Evolutionary conservation across 2,888 invertebrate species (phyloP), one percentile per base, ranked within the genome.

Genomic region (Lydus trimaculatus): DNA sequence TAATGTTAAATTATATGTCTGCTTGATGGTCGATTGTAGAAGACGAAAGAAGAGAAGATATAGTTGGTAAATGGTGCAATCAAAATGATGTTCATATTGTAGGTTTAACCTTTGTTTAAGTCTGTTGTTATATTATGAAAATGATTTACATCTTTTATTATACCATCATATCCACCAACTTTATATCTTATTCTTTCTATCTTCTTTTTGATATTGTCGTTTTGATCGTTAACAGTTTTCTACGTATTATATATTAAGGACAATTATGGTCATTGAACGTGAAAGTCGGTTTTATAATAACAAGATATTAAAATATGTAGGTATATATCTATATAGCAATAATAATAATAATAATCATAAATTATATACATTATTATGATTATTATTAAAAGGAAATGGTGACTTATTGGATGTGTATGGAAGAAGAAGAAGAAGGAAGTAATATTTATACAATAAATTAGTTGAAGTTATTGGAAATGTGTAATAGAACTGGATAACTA

Each of bases 231-330:
- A 43, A 56, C 25, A 56, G 23, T 52, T 23, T 52, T 52, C 52
- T 56, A 15, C 28, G 5, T 56, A 28, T 56, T 25, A 56, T 23
- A 52, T 56, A 56, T 56, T 56, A 56, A 28, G 56, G 56, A 28
- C 56, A 28, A 56, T 56, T 56, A 56, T 28, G 56, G 56, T 28
- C 56, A 28, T 56, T 56, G 56, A 28, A 56, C 28, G 56, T 56
- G 56, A 56, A 56, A 56, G 56, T 56, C 56, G 56, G 56, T 25
- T n/a, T 56, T 56, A 56, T 56, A 56, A 56, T 56, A 56, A 56
- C 56, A 56, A 56, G 56, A 56, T 28, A 56, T 56, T 56, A 56
- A n/a, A 56, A 56, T 7, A 25, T 48, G 20, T 48, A 20, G 20
- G 23, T 9, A 20, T 52, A 25, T 52, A 25, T 36, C 7, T 13